Percentiles rank a stretch among this genome's conserved stretches.
These are phyloP conservation scores for Champsocephalus esox DNA, from an alignment of 2,797 vertebrate genomes.

Conservation along the genomic window DNA sequence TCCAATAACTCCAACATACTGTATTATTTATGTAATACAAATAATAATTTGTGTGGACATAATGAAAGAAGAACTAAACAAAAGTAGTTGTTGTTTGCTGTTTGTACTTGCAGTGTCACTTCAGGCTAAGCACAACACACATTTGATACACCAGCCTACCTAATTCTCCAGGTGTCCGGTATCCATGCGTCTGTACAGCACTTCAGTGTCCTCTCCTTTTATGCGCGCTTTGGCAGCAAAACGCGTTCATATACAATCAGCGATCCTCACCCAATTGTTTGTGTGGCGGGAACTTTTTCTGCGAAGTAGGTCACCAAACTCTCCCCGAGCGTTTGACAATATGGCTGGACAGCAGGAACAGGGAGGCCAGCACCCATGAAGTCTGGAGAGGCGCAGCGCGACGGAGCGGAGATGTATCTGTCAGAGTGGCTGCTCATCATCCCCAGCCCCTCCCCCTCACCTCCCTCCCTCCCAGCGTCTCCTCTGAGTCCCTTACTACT, in stretches of 20 bases:
- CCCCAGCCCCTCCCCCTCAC: conserved; percentile 19
- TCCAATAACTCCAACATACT: neutral
- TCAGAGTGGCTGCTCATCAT: conserved; percentile 53
- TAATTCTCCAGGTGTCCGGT: conserved; percentile 1
- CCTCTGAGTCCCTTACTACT: conserved; percentile 25
- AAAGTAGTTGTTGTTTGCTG: neutral
- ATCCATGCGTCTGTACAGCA: conserved; percentile 8
- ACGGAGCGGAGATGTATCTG: conserved; percentile 61
- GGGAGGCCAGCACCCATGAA: conserved; percentile 10
- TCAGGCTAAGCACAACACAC: neutral
- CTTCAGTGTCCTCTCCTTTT: neutral
- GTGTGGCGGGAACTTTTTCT: conserved; percentile 34
- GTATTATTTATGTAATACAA: neutral
- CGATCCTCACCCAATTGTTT: neutral
- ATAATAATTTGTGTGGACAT: neutral
- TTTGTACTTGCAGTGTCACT: neutral
- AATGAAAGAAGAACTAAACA: neutral
- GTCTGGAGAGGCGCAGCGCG: conserved; percentile 45
- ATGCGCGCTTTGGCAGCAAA: neutral
- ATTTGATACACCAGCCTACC: conserved; percentile 36
- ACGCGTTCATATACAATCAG: neutral
- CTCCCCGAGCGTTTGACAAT: neutral
- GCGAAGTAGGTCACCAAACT: conserved; percentile 46
- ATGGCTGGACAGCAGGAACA: neutral
- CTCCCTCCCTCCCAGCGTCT: neutral